phyloP scores from a whole-genome alignment of 2,113 vertebrate species.

The Rhabdomys dilectus region DNA sequence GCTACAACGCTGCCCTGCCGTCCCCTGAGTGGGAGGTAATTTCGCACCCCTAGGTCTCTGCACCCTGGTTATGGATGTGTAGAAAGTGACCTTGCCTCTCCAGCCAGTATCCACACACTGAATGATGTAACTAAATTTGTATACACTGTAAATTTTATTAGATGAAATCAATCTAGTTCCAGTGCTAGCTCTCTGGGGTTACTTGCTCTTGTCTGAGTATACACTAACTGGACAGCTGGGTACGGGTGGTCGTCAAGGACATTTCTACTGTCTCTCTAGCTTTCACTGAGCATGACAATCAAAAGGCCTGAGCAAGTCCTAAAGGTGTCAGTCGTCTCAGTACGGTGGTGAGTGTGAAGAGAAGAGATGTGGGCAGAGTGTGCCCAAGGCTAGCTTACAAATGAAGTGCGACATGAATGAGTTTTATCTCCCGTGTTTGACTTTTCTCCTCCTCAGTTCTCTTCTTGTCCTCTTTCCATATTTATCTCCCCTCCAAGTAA shows the following conservation, averaged over 20 bases:
- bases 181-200: constrained; percentile 41
- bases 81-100: constrained; percentile 66
- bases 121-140: constrained; percentile 79
- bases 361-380: neutral
- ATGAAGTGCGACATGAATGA: fast-evolving
- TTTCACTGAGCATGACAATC: neutral
- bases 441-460: neutral
- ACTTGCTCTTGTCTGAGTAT: constrained; percentile 56
- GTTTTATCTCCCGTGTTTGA: neutral
- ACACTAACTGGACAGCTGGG: constrained; percentile 31
- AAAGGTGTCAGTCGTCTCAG: neutral
- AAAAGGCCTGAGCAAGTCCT: neutral
- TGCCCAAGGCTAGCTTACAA: neutral
- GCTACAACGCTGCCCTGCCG: neutral
- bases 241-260: neutral
- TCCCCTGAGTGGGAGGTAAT: neutral
- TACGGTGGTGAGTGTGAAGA: neutral
- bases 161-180: constrained; percentile 64
- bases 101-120: neutral
- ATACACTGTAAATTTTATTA: constrained; percentile 76
- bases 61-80: constrained; percentile 56
- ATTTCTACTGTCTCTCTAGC: neutral
- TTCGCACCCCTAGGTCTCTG: neutral
- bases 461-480: neutral
- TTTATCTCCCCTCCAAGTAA: neutral